Base-by-base conservation (phyloP, 2,888 invertebrate species). In the Aromia moschata region DNA sequence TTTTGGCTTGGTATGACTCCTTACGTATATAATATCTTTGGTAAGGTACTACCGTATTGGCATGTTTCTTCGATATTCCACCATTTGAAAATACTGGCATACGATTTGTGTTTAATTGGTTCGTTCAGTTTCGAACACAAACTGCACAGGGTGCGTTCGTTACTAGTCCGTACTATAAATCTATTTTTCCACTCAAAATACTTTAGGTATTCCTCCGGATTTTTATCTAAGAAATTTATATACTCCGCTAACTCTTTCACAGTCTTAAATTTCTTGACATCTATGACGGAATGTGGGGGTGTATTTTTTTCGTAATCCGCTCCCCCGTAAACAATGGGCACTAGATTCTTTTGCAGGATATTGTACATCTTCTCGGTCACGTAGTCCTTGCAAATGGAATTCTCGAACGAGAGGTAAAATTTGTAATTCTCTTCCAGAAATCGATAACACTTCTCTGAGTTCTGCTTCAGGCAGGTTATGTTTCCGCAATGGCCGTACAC, bases 341-440 rank as follows among this genome's bases (percentile, higher is more conserved):
- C 81, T 7, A 87, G 83, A 72, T 86, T 83, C 76, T 86, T 84
- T 55, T 86, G 82, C 65, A 83, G 80, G 0, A 81, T 81, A 65
- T 82, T 79, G 73, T 86, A 84, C 64, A 90, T 84, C 69, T 86
- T 83, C 74, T 88, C 87, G 1, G 87, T 87, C 44, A 87, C 85
- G 74, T 88, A 88, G 74, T 88, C 87, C 52, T 82, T 74, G 66
- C 89, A 87, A 59, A 89, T 80, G 9, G 89, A 88, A 76, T 91
- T 90, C 77, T 91, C 91, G 71, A 91, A 86, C 0, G 86, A 84
- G 38, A 91, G 77, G 70, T 90, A 90, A 74, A 91, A 91, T 73
- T 86, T 89, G 75, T 91, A 91, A 52, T 85, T 81, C 41, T 81
- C 80, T 67, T 82, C 83, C 15, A 84, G 47, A 54, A 76, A 80